Evolutionary conservation across 2,888 invertebrate genomes (phyloP).

Genomic region (Melikaiella ostensackeni): DNA sequence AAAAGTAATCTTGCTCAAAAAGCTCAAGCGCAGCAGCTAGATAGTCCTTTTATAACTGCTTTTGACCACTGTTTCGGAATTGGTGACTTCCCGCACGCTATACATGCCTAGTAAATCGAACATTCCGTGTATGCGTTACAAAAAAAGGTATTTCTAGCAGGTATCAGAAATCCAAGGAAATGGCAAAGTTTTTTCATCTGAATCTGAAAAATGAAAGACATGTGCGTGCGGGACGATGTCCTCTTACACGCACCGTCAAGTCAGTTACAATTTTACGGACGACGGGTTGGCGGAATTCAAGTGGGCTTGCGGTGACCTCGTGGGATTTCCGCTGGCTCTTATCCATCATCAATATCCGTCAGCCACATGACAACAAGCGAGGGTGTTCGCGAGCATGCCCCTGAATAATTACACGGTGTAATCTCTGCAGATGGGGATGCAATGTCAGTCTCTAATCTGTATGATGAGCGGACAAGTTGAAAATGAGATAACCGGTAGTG

Average conservation of each 20-base stretch:
- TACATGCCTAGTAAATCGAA: too few relatives aligned
- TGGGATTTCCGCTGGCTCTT: conserved; percentile 50
- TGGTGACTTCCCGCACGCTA: too few relatives aligned
- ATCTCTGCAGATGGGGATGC: conserved; percentile 28
- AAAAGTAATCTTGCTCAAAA: too few relatives aligned
- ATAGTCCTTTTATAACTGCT: too few relatives aligned
- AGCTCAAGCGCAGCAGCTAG: too few relatives aligned
- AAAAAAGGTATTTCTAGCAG: too few relatives aligned
- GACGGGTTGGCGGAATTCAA: conserved; percentile 22
- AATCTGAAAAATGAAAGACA: neutral
- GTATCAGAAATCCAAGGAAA: neutral
- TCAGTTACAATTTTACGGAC: conserved; percentile 49
- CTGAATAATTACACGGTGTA: conserved; percentile 39
- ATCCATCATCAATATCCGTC: conserved; percentile 55
- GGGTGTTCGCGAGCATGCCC: neutral
- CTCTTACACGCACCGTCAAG: conserved; percentile 23
- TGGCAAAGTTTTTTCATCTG: neutral
- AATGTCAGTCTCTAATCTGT: conserved; percentile 10
- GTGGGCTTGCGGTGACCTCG: conserved; percentile 44
- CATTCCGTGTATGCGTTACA: too few relatives aligned
- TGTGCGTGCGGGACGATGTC: neutral
- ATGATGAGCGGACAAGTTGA: conserved; percentile 2
- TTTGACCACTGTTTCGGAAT: too few relatives aligned
- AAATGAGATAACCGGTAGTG: neutral
- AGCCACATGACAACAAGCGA: conserved; percentile 47